Conservation (phyloP, 2,888 invertebrate species). For the Monoplex corrugatus region DNA sequence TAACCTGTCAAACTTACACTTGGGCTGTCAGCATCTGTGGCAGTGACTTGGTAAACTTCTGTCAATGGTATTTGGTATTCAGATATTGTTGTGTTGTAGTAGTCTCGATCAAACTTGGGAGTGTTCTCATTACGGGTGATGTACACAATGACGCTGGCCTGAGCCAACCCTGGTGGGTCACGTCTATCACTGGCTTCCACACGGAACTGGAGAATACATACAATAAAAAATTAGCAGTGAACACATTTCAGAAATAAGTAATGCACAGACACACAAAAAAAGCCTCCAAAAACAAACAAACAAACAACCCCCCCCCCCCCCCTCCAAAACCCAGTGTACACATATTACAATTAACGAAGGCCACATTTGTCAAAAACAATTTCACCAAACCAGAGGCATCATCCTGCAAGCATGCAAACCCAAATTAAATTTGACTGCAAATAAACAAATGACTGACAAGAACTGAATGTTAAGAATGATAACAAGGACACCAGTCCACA, state of each 20-base stretch:
- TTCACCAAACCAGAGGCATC: no score
- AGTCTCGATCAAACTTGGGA: constrained; percentile 65
- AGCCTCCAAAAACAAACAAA: no score
- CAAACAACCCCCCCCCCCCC: no score
- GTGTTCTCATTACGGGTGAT: constrained; percentile 75
- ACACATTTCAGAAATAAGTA: neutral
- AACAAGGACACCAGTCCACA: no score
- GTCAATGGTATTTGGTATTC: constrained; percentile 65
- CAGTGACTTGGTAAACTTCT: constrained; percentile 58
- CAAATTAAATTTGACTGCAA: no score
- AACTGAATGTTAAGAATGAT: no score
- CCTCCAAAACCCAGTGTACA: no score
- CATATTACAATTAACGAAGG: no score
- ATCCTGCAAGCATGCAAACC: no score
- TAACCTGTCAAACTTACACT: constrained; percentile 59
- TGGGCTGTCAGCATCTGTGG: constrained; percentile 66
- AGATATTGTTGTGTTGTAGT: constrained; percentile 68
- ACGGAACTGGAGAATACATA: constrained; percentile 45
- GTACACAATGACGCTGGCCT: constrained; percentile 67
- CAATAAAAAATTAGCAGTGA: neutral
- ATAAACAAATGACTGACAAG: no score
- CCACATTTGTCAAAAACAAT: no score
- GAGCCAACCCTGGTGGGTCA: constrained; percentile 58
- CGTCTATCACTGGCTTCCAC: constrained; percentile 53
- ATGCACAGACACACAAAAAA: no score